Base-by-base conservation (phyloP, 2,797 vertebrate species). In the Pangasius macronema region DNA sequence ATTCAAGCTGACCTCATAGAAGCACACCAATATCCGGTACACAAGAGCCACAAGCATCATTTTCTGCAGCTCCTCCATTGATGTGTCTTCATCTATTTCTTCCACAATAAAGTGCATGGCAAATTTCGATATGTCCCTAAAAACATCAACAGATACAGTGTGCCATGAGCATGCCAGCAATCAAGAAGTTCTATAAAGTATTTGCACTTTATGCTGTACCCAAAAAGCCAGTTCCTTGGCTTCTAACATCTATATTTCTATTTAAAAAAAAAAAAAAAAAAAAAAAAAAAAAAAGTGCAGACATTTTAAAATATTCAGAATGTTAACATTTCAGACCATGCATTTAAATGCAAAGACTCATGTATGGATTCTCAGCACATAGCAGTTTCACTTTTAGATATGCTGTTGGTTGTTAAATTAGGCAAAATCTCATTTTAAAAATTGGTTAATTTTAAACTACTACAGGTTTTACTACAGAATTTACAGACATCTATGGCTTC, bases 101-200 rank as follows among this genome's bases (percentile, higher is more conserved):
- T 99, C 99, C 95, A 99, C 98, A 87, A 99, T 98, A 90, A 99
- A 99, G 95, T 99, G 98, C 97, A 99, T 97, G 88, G 98, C 98
- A 91, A 99, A 99, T 94, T 99, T 99, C 85, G 98, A 99, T 92
- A 99, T 97, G 92, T 99, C 98, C 93, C 99, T 99, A 91, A 73
- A 91, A 85, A 65, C n/a, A 82, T 22, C 8, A n/a, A 82, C 9
- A 63, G 36, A 46, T n/a, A 82, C 80, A 82, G 36, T 16, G 33
- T 49, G 2, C 42, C 42, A 39, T 80, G 22, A 81, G 55, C 33
- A 92, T 1, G 8, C 57, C 4, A 49, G 11, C 65, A 55, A 70
- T n/a, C 46, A 57, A n/a, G n/a, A 39, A 1, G 5, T 13, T 51
- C 13, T 30, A 33, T 68, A 16, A 13, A 33, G 27, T 49, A 83